phyloP scores from a whole-genome alignment of 2,888 invertebrate species.

The Netelia melanura region DNA sequence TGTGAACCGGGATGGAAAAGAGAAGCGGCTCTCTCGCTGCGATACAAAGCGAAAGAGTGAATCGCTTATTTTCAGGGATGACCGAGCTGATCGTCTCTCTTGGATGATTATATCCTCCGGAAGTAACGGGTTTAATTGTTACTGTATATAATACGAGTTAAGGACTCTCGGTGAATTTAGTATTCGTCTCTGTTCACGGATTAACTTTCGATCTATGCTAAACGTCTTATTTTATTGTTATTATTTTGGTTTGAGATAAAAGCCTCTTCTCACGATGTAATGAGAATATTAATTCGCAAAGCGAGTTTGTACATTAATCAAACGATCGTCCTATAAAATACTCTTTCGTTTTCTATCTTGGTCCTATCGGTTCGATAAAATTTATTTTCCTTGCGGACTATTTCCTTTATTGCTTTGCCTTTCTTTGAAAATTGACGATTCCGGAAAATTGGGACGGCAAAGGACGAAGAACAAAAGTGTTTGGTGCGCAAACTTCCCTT shows the following conservation, averaged over 20 bases:
- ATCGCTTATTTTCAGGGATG: conserved; percentile 66
- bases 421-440: background rate
- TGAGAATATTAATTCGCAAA: background rate
- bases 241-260: background rate
- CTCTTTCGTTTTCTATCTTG: too few species aligned
- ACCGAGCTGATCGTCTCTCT: conserved; percentile 52
- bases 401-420: too few species aligned
- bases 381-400: too few species aligned
- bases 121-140: conserved; percentile 61
- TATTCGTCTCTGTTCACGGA: conserved; percentile 35
- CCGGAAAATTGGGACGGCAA: background rate
- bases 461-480: conserved; percentile 47
- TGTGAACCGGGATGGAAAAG: conserved; percentile 31
- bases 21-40: background rate
- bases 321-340: background rate
- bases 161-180: conserved; percentile 26
- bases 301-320: too few species aligned
- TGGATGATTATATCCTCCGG: conserved; percentile 56
- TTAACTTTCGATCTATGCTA: conserved; percentile 46
- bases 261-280: background rate
- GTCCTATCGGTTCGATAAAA: too few species aligned
- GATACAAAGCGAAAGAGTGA: conserved; percentile 12
- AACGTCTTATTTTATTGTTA: background rate
- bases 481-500: conserved; percentile 19
- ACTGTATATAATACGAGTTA: conserved; percentile 9